Percentiles rank a stretch among this genome's conserved stretches.
These are phyloP conservation scores for Lucifuga dentata DNA, from an alignment of 2,113 vertebrate species.

Conservation along the genomic window DNA sequence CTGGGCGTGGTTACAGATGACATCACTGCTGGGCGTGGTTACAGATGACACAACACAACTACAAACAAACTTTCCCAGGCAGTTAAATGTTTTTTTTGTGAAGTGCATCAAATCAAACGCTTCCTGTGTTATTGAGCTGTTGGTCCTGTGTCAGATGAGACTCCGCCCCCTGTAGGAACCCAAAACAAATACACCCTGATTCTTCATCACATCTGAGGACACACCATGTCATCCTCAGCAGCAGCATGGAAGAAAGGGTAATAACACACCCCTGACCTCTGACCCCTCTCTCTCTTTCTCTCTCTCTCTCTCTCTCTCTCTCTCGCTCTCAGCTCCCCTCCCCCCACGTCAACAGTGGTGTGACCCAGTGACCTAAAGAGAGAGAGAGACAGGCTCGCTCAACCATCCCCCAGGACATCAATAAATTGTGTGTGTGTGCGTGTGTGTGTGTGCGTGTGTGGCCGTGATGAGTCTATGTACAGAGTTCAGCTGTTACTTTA, in stretches of 20 bases:
- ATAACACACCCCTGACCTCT: slow-evolving; percentile 40
- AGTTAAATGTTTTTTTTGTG: too few relatives aligned
- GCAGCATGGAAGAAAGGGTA: slow-evolving; percentile 27
- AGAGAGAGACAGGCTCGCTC: slow-evolving; percentile 1
- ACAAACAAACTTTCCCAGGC: too few relatives aligned
- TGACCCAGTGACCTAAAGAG: slow-evolving; percentile 43
- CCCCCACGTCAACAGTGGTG: slow-evolving; percentile 19
- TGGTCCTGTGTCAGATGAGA: too few relatives aligned
- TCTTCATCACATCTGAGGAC: background rate
- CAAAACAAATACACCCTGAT: slow-evolving; percentile 11
- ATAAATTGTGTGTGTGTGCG: too few relatives aligned
- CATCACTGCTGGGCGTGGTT: too few relatives aligned
- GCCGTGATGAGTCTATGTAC: too few relatives aligned
- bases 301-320: slow-evolving; percentile 7
- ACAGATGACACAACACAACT: too few relatives aligned
- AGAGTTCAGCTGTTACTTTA: too few relatives aligned
- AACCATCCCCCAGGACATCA: slow-evolving; percentile 23
- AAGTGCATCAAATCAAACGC: slow-evolving; percentile 15
- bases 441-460: too few relatives aligned
- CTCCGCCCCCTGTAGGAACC: too few relatives aligned
- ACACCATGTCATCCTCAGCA: slow-evolving; percentile 23
- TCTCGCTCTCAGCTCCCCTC: slow-evolving; percentile 2
- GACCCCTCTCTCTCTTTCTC: slow-evolving; percentile 20
- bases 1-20: too few relatives aligned
- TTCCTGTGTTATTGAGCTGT: too few relatives aligned